Conservation (phyloP, 2,113 vertebrate species). For the Microcebus jonahi region DNA sequence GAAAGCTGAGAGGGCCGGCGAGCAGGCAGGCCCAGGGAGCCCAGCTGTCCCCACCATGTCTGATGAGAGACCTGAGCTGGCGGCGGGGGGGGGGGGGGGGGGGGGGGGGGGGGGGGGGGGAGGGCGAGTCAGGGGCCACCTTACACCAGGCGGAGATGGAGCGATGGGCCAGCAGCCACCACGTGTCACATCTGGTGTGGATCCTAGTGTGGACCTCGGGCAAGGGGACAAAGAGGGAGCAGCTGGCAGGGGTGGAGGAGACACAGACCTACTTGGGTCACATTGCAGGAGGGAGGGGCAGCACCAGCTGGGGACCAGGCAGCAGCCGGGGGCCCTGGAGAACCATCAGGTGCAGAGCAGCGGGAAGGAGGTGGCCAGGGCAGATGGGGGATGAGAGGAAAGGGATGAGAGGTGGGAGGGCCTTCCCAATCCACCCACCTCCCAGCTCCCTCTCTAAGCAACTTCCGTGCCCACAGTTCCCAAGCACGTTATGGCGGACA, state of each 20-base stretch:
- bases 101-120: fast-evolving
- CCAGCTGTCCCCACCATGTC: not conserved
- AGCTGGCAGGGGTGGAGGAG: not conserved
- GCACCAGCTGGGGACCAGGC: slow-evolving; percentile 40
- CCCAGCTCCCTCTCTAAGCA: not conserved
- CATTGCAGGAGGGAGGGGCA: not conserved
- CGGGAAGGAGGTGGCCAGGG: not conserved
- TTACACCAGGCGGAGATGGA: not conserved
- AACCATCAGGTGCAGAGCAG: not conserved
- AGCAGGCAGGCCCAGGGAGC: not conserved
- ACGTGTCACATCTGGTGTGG: not conserved
- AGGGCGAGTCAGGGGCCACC: not conserved
- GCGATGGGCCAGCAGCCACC: not conserved
- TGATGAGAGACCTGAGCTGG: not conserved
- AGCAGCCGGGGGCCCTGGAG: fast-evolving
- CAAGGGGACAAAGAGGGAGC: not conserved
- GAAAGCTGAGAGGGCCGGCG: not conserved
- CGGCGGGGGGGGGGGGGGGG: fast-evolving
- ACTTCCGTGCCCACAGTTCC: not conserved
- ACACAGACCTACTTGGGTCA: not conserved
- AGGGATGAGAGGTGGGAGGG: not conserved
- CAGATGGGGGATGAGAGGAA: not conserved
- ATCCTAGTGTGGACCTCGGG: not conserved
- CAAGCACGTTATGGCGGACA: not conserved
- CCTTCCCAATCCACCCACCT: fast-evolving